Evolutionary conservation across 1,140 invertebrate genomes (phyloP).

Genomic region (Laupala kohalensis): DNA sequence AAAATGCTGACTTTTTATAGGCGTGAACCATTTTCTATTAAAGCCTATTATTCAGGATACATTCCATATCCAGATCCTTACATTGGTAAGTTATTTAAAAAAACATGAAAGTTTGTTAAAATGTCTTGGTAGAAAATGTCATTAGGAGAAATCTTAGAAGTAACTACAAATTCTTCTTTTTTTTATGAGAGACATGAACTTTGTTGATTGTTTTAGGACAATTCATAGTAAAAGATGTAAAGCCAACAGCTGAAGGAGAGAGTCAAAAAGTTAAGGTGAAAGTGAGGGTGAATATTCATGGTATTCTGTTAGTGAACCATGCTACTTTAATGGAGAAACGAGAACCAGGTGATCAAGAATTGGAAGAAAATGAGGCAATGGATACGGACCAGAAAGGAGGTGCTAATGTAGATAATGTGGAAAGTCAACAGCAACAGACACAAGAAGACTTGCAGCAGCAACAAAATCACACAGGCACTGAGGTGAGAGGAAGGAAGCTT

Average conservation of each 20-base stretch:
- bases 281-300: conserved; percentile 83
- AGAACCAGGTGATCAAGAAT: conserved; percentile 38
- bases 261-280: conserved; percentile 91
- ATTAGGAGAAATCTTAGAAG: neutral
- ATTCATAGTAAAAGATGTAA: conserved; percentile 44
- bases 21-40: conserved; percentile 71
- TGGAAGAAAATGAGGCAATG: conserved; percentile 4
- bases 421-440: conserved; percentile 33
- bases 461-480: conserved; percentile 11
- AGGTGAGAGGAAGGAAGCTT: conserved; percentile 25
- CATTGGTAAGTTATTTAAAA: conserved; percentile 60
- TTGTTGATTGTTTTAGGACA: neutral
- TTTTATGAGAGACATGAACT: neutral
- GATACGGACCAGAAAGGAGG: conserved; percentile 21
- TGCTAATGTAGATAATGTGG: conserved; percentile 32
- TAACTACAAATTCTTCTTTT: neutral
- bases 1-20: conserved; percentile 89
- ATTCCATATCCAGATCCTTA: conserved; percentile 59
- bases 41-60: conserved; percentile 62
- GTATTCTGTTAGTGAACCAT: conserved; percentile 73
- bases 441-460: conserved; percentile 25
- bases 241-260: conserved; percentile 72
- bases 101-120: neutral
- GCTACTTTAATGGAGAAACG: conserved; percentile 78
- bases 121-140: neutral